Evolutionary conservation across 2,888 invertebrate species (phyloP), one percentile per base, ranked within the genome.

Genomic region (Nomada goodeniana): DNA sequence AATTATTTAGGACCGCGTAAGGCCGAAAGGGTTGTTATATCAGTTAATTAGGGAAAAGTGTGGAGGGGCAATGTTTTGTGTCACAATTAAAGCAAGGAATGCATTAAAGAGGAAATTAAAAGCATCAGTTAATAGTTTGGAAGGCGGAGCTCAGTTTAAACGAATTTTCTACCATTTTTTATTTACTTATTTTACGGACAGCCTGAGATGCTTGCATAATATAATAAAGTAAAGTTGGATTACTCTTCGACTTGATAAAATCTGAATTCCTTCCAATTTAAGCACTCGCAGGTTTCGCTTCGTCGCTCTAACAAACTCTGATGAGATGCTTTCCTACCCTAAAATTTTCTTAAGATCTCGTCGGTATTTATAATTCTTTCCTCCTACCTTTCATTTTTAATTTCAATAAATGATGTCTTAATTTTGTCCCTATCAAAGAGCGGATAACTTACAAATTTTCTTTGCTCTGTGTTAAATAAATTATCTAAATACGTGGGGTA

Each of bases 201-300:
- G n/a, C n/a, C n/a, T 53, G 53, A 9, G n/a, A n/a, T n/a, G 53
- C 10, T 53, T 53, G 26, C 57, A 15, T 59, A 59, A 26, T 29
- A 59, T 26, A 15, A 26, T 59, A 59, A 59, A 59, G 57, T 13
- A 59, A 59, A 29, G 26, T 26, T n/a, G 29, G 57, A 59, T 59
- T 59, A 13, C 57, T 26, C 57, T 26, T 59, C n/a, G 57, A 59
- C 13, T 59, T 29, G 11, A 7, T 26, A 59, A 55, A 59, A 59
- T 59, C 29, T 59, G 5, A 29, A 29, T 29, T 53, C 57, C 57
- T 29, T 29, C 26, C 13, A 59, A 59, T 59, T 59, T 59, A 59
- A 59, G 15, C 57, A 29, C 26, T 15, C 57, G 57, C 29, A 15
- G 29, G 29, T 29, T 59, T 26, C 29, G 29, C 26, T 59, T 36